Base-by-base conservation (phyloP, 2,888 invertebrate genomes). In the Phania funesta region DNA sequence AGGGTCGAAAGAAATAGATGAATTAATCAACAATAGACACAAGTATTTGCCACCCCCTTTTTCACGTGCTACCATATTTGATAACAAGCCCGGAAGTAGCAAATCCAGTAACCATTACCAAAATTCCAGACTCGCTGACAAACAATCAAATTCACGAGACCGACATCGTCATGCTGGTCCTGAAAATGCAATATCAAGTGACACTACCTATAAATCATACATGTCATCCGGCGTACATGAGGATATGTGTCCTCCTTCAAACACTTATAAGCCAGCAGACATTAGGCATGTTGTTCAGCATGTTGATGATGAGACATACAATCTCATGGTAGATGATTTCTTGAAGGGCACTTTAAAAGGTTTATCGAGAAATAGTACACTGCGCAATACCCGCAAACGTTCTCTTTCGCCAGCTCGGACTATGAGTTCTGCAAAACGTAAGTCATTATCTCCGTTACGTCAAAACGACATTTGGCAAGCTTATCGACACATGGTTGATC, bases 1-100 rank as follows among this genome's bases (percentile, higher is more conserved):
- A 6, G 90, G 91, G 70, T 89, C 91, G 54, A 91, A 91, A 13
- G 91, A 89, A 58, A 83, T 90, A 1, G 88, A 89, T 87, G 84
- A 87, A 86, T 81, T 88, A 16, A 86, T 87, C 8, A 82, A 84
- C 38, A 86, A 86, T 29, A 85, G 85, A 13, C 84, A 84, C 3
- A 82, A 64, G 1, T 83, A 84, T 38, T 56, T 60, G 13, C 82
- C 85, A 11, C 54, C 70, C 8, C 50, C 75, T 11, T 18, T 64
- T 24, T 74, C 79, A n/a, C 48, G 68, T 9, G 18, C 26, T 54
- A 41, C 75, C 13, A 48, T 70, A 44, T 80, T 80, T 44, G 80
- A 80, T 44, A 58, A 1, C 7, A 75, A 71, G 3, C 26, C 35
- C 0, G 32, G 26, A 3, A 35, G 20, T 26, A 48, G 11, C 1